Evolutionary conservation across 2,797 vertebrate species (phyloP), one percentile per base, ranked within the genome.

Genomic region (Artibeus lituratus): DNA sequence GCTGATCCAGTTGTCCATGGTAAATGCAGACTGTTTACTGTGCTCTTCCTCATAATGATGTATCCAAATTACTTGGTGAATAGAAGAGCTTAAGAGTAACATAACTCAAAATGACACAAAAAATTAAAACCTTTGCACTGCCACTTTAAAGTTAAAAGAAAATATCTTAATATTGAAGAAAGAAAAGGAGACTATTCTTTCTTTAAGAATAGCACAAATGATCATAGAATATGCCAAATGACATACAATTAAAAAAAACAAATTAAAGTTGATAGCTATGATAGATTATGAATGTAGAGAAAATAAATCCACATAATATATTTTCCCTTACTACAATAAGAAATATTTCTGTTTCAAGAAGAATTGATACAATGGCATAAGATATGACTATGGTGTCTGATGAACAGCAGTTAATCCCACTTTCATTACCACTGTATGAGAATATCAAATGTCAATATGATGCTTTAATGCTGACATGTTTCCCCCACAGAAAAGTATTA

Each of bases 41-140:
- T 95, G 49, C 88, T 98, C 98, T 78, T 98, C 98, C 98, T 99
- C 92, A 7, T 39, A 85, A 96, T 67, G 47, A 53, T 92, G 59
- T 81, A 6, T 37, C 19, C 97, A 1, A 96, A 81, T 1, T 0
- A 29, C 51, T 95, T 96, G 18, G 47, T 35, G 78, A 93, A 47
- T 94, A 22, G 95, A 78, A 82, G 24, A 67, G 0, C 44, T 94
- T 73, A 15, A 10, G n/a, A 74, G 65, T 81, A n/a, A 51, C 47
- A n/a, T 11, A 87, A 49, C 53, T 83, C 55, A n/a, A n/a, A 42
- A 80, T 42, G 35, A 84, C 11, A 32, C 29, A 62, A 62, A 62
- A 62, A 62, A 32, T 62, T 32, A 29, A 62, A 62, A 62, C 59
- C 59, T 57, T 14, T 32, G 2, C 37, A 85, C 57, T 59, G 0